Base-by-base conservation (phyloP, 2,888 invertebrate species). In the Proisotoma minuta region DNA sequence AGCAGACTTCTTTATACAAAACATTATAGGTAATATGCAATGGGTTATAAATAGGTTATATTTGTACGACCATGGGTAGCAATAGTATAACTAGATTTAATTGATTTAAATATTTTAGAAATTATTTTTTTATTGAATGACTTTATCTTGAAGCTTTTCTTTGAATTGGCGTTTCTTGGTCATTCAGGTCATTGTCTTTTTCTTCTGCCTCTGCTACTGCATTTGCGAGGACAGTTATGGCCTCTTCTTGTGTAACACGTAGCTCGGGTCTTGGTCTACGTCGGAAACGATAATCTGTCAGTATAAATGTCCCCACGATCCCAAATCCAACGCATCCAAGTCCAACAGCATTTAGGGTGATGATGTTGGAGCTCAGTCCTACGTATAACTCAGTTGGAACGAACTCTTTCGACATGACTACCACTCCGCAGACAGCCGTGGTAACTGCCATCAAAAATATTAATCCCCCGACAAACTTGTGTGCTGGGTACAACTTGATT, bases 391-490 rank as follows among this genome's bases (percentile, higher is more conserved):
- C 4, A 2, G n/a, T 3, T 2, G 51, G 28, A 8, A 51, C n/a
- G 28, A 27, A 12, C 3, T 28, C n/a, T n/a, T 26, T 28, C 3
- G 24, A 28, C 12, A 27, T 27, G n/a, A 51, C 28, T 3, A 28
- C 51, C 26, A 28, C 18, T 24, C 51, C 51, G 3, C 28, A 28
- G 28, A 28, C 28, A 3, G 20, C 28, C n/a, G 51, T 18, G 18
- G 51, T 2, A 10, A 27, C 18, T 3, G 8, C 28, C 28, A 18
- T 18, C 5, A 51, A 18, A 24, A 27, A 28, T 4, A 24, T 20
- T 18, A 20, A 10, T 27, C 51, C 28, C 18, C 51, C 51, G 12
- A 51, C 5, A 20, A 51, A 51, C 51, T 51, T 51, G 28, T 51
- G 51, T 3, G 28, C 15, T 5, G 51, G 51, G 3, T 4, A 18